These are phyloP conservation scores for Catocala nupta DNA, from an alignment of 2,888 invertebrate species.

Conservation along the genomic window DNA sequence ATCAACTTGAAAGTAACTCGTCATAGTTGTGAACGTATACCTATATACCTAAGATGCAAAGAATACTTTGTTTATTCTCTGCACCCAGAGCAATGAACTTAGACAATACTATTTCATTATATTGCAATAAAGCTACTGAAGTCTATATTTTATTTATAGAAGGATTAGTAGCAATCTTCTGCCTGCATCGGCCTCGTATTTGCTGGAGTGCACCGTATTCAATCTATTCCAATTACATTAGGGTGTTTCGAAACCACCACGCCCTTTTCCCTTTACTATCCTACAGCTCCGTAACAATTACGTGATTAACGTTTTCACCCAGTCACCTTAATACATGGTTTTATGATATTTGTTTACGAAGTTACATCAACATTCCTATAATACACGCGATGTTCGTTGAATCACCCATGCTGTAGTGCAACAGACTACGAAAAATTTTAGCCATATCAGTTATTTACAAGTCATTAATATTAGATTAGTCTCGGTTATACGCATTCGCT, in stretches of 20 bases:
- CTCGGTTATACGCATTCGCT: too few relatives aligned
- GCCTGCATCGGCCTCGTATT: conserved; percentile 14
- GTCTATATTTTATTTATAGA: conserved; percentile 1
- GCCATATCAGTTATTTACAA: too few relatives aligned
- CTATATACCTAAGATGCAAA: too few relatives aligned
- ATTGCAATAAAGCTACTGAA: neutral
- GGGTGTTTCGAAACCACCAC: conserved; percentile 24
- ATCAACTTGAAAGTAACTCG: too few relatives aligned
- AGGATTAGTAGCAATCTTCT: conserved; percentile 13
- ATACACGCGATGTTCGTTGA: neutral
- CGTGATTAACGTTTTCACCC: conserved; percentile 38
- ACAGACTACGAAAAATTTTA: too few relatives aligned
- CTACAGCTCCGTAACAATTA: conserved; percentile 37
- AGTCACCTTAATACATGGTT: conserved; percentile 22
- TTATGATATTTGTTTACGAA: conserved; percentile 28
- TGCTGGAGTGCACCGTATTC: conserved; percentile 33
- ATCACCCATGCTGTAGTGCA: conserved; percentile 15
- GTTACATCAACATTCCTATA: too few relatives aligned
- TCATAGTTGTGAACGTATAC: too few relatives aligned
- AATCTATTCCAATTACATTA: conserved; percentile 40
- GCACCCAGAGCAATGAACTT: too few relatives aligned
- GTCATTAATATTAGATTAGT: too few relatives aligned
- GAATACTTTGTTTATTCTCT: too few relatives aligned
- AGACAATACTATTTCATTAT: neutral
- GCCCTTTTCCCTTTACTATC: conserved; percentile 36